Evolutionary conservation across 1,140 invertebrate species (phyloP), one percentile per base, ranked within the genome.

Genomic region (Schlechtendalia chinensis): DNA sequence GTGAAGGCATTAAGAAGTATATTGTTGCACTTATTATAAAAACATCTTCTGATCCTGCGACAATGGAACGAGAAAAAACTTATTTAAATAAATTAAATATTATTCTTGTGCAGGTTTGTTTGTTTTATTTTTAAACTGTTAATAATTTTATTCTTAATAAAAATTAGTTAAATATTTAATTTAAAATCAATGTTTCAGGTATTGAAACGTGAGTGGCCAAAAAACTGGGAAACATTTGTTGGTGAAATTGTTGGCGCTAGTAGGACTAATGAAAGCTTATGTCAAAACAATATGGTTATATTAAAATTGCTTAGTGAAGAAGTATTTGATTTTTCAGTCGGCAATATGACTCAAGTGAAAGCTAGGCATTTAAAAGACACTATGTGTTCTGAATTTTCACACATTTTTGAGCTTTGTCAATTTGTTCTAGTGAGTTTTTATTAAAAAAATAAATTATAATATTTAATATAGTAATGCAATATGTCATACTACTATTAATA

Each of bases 1-100:
- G 98, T 88, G 97, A 99, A 89, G 98, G 97, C n/a, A 98, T 99
- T 83, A 98, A 98, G 86, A 98, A 98, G 85, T 99, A 98, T 86
- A 98, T 99, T 85, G 97, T 99, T 83, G 94, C 95, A 77, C 90
- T 99, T 82, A 99, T 99, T 84, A 98, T 99, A 83, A 99, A 99
- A 88, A 98, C 96, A 65, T 98, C 97, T 83, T 97, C 96, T 54
- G 95, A 98, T 87, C 90, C 94, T 24, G 89, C 91, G 83, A 90
- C 91, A 65, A 91, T 97, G 88, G 96, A 99, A 85, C 89, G 90
- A 84, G 97, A 98, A 86, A 98, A 97, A 88, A 94, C 98, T 58
- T 99, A 99, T 88, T 88, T 99, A 50, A 98, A 97, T 86, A 99
- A 99, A 87, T 88, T 99, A 39, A 99, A 99, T 85, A 97, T 99